These are phyloP conservation scores for Aleiodes testaceus DNA, from an alignment of 2,888 invertebrate species.

Conservation along the genomic window DNA sequence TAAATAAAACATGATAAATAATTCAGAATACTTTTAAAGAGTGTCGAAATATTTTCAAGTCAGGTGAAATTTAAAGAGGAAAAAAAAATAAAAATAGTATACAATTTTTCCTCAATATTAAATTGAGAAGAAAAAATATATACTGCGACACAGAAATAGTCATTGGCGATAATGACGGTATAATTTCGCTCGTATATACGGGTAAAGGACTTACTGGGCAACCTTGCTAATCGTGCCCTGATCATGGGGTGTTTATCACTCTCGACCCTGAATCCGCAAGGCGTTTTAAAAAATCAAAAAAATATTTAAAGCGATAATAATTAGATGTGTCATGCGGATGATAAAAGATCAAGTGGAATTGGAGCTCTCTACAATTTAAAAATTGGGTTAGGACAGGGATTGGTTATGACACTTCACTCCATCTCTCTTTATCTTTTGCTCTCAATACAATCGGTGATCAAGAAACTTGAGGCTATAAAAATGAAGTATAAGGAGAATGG, in stretches of 20 bases:
- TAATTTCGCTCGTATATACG: conserved; percentile 58
- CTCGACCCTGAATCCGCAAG: conserved; percentile 34
- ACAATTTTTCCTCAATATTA: too few species aligned
- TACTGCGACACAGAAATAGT: conserved; percentile 58
- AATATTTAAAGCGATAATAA: conserved; percentile 8
- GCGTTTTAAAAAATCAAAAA: conserved; percentile 24
- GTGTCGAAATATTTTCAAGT: background rate
- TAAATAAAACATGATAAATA: background rate
- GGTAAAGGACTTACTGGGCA: conserved; percentile 54
- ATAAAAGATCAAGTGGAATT: conserved; percentile 1
- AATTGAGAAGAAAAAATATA: conserved; percentile 14
- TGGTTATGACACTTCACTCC: background rate
- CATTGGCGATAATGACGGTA: conserved; percentile 59
- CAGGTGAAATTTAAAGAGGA: conserved; percentile 8
- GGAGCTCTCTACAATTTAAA: background rate
- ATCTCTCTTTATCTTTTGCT: too few species aligned
- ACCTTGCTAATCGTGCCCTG: conserved; percentile 50
- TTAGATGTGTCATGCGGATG: background rate
- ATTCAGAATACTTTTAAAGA: background rate
- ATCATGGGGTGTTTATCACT: conserved; percentile 45
- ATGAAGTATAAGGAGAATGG: conserved; percentile 34
- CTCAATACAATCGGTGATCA: too few species aligned
- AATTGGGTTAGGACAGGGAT: background rate
- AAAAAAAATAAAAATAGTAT: conserved; percentile 21
- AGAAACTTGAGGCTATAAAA: too few species aligned